Evolutionary conservation across 2,888 invertebrate species (phyloP).

Genomic region (Meiosimyza decipiens): DNA sequence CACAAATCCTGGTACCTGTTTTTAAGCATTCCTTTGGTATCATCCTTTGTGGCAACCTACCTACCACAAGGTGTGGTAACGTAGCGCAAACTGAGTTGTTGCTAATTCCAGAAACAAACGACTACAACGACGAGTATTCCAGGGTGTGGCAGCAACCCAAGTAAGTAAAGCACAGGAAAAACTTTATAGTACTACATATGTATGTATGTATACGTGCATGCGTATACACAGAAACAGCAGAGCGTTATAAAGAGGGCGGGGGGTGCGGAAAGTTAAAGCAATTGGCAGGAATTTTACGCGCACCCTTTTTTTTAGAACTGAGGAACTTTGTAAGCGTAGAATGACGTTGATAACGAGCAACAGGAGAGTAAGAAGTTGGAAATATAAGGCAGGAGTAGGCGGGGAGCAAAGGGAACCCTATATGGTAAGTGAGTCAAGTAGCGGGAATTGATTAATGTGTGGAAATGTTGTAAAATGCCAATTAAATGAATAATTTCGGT

Average conservation of each 20-base stretch:
- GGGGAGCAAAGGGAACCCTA: background rate
- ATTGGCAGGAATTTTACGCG: conserved; percentile 43
- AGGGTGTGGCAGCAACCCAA: conserved; percentile 33
- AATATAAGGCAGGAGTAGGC: background rate
- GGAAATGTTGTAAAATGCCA: conserved; percentile 34
- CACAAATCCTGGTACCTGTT: background rate
- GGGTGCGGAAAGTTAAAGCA: conserved; percentile 31
- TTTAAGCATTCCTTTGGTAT: background rate
- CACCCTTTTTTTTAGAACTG: conserved; percentile 29
- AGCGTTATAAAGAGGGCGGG: conserved; percentile 1
- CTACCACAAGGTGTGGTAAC: conserved; percentile 39
- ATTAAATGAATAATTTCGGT: conserved; percentile 23
- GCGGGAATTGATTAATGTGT: conserved; percentile 19
- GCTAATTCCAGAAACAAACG: background rate
- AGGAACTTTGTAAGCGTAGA: background rate
- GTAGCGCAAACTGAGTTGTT: conserved; percentile 23
- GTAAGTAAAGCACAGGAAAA: background rate
- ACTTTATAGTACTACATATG: background rate
- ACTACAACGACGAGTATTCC: background rate
- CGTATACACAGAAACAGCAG: background rate
- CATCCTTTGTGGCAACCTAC: background rate
- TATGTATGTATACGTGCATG: background rate
- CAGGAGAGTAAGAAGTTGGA: background rate
- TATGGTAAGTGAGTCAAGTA: background rate
- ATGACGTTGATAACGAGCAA: background rate